These are phyloP conservation scores for Trichacis sp. DNA, from an alignment of 2,888 invertebrate species.

Conservation along the genomic window DNA sequence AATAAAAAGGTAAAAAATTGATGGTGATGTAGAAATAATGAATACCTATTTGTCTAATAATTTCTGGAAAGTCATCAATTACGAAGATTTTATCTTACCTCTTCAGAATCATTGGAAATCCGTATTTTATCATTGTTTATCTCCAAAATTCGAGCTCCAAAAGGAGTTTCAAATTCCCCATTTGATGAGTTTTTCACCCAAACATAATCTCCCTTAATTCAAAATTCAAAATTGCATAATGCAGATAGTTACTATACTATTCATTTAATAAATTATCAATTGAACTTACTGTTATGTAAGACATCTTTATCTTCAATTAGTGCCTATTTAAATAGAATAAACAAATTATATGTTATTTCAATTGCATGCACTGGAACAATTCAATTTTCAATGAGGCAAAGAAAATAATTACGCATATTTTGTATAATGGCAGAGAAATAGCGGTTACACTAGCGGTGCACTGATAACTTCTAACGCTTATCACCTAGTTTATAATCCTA, in stretches of 20 bases:
- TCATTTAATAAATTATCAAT: too few species aligned
- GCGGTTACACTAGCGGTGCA: neutral
- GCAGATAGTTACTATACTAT: too few species aligned
- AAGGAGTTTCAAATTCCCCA: conserved; percentile 85
- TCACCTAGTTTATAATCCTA: neutral
- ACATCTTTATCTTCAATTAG: conserved; percentile 11
- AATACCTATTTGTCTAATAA: too few species aligned
- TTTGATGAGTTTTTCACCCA: conserved; percentile 85
- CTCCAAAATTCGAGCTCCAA: conserved; percentile 85
- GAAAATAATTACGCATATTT: neutral
- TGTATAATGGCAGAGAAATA: neutral
- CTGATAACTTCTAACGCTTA: neutral
- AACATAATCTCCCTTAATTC: conserved; percentile 82
- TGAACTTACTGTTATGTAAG: conserved; percentile 17
- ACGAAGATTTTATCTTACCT: conserved; percentile 73
- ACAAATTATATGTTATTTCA: neutral
- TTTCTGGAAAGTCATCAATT: too few species aligned
- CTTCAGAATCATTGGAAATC: conserved; percentile 86
- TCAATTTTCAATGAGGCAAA: neutral
- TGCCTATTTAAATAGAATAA: neutral
- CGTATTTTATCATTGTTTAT: conserved; percentile 82
- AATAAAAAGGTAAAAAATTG: too few species aligned
- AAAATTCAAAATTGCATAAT: conserved; percentile 37
- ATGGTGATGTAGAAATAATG: too few species aligned
- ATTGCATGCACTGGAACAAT: neutral